phyloP scores from a whole-genome alignment of 1,140 invertebrate species.

The Leptestheria dahalacensis region DNA sequence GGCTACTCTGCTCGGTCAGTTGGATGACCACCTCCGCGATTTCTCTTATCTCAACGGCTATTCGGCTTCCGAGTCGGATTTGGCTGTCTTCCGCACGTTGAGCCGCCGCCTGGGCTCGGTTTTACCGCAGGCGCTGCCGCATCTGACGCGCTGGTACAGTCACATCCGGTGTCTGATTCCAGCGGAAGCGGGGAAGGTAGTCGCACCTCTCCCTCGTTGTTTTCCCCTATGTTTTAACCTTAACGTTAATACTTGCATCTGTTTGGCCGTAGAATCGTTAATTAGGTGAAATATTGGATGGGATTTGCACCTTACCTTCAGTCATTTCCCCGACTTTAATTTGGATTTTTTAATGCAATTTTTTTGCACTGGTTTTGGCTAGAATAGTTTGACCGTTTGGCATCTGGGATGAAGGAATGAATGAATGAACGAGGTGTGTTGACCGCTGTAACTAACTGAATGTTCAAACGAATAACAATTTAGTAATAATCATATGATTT shows the following conservation, averaged over 20 bases:
- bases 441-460: no score
- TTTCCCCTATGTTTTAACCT: no score
- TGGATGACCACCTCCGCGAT: background rate
- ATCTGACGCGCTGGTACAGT: conserved; percentile 30
- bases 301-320: no score
- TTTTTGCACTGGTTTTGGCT: background rate
- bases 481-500: conserved; percentile 4
- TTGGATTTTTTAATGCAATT: background rate
- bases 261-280: no score
- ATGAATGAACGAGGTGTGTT: no score
- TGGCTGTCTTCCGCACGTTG: background rate
- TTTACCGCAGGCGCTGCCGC: background rate
- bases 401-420: no score
- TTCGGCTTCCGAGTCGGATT: background rate
- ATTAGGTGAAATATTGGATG: no score
- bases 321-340: background rate
- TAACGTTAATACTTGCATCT: no score
- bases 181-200: conserved; percentile 21
- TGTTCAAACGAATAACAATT: background rate
- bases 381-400: no score
- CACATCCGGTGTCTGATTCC: conserved; percentile 30
- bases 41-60: background rate
- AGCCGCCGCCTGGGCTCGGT: background rate
- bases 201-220: no score
- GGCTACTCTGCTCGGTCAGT: background rate